Evolutionary conservation across 2,888 invertebrate species (phyloP).

Genomic region (Choristoneura rosaceana): DNA sequence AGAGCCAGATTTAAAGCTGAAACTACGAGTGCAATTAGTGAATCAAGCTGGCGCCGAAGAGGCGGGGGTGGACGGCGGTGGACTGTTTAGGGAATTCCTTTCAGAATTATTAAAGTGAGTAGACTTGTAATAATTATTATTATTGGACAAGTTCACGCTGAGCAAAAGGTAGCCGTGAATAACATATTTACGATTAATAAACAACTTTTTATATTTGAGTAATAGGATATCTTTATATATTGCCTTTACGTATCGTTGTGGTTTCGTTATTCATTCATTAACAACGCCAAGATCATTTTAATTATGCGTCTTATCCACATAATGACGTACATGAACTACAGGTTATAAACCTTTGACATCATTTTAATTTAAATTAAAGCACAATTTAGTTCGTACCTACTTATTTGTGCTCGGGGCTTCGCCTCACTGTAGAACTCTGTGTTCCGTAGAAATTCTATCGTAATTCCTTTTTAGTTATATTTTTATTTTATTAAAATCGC

Average conservation of each 20-base stretch:
- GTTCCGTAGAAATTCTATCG: no score
- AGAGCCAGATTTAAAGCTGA: conserved; percentile 95
- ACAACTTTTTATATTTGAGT: no score
- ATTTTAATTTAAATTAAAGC: neutral
- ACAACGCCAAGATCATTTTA: no score
- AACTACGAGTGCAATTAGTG: conserved; percentile 95
- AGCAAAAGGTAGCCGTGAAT: no score
- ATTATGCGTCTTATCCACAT: neutral
- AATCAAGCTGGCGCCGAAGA: conserved; percentile 97
- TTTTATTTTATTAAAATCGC: no score
- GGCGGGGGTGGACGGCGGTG: conserved; percentile 99
- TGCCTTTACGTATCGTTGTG: neutral
- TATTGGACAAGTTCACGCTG: no score
- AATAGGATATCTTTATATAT: neutral
- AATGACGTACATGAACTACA: neutral
- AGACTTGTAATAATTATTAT: neutral
- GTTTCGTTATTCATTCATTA: neutral
- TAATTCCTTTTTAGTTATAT: no score
- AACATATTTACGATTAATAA: no score
- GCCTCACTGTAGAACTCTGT: no score
- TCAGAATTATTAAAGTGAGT: conserved; percentile 93
- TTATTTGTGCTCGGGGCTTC: no score
- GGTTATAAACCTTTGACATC: neutral
- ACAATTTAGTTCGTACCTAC: no score
- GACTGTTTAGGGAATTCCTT: conserved; percentile 97